Base-by-base conservation (phyloP, 1,140 invertebrate genomes). In the Drosophila repleta region DNA sequence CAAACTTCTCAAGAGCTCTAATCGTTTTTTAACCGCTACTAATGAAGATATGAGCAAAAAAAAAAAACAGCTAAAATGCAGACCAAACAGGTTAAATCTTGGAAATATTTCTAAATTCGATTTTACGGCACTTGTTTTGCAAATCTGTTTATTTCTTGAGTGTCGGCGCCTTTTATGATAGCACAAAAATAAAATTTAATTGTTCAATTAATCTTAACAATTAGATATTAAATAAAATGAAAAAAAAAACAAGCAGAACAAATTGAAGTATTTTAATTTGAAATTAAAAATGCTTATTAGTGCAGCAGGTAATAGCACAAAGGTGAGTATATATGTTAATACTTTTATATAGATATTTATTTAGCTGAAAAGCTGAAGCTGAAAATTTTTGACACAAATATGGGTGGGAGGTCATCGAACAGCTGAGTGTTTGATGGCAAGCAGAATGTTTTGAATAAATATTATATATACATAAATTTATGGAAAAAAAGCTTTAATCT, bases 11-110 rank as follows among this genome's bases (percentile, higher is more conserved):
- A 60, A 61, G 32, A 46, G 51, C 32, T 67, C 48, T 65, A 87
- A 84, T 70, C 24, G 15, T 48, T 43, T 63, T 62, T 63, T 82
- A 78, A 87, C 65, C 45, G 58, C 20, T 49, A 52, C 56, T 43
- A 81, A 71, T 58, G 63, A 64, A 53, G 72, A 52, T 79, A 46
- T 72, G 69, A n/a, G n/a, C 49, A 2, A 21, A 49, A 41, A n/a
- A n/a, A n/a, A 29, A 8, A 52, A 72, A 62, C 69, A 67, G 62
- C 66, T 67, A 24, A 26, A 3, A 1, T 32, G 49, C 49, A 21
- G 46, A 32, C 60, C 26, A 51, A 49, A 53, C 37, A 32, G 55
- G 46, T 64, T 29, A 24, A 60, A 49, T 13, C 6, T 7, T 37
- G 0, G n/a, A 10, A 29, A 35, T 35, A 48, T 37, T 32, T 51